Evolutionary conservation across 2,888 invertebrate species (phyloP).

Genomic region (Heliconius sara): DNA sequence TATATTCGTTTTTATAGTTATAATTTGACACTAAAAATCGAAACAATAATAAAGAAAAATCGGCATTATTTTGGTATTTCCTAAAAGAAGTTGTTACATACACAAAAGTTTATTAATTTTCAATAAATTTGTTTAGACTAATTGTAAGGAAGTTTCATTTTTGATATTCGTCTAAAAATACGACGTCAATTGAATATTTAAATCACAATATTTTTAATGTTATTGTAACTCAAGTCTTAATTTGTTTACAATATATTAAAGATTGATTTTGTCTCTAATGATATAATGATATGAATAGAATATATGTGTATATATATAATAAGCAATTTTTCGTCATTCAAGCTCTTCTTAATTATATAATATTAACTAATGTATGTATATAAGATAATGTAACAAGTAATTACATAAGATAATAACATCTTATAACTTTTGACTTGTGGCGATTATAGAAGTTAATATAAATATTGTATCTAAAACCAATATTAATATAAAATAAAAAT

Average conservation of each 20-base stretch:
- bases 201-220: neutral
- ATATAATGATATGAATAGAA: too few relatives aligned
- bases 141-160: too few relatives aligned
- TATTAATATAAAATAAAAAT: neutral
- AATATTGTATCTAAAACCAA: conserved; percentile 8
- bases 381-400: neutral
- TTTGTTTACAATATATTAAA: neutral
- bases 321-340: conserved; percentile 12
- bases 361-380: neutral
- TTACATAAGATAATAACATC: conserved; percentile 4
- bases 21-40: too few relatives aligned
- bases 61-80: too few relatives aligned
- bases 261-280: too few relatives aligned
- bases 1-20: too few relatives aligned
- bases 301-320: neutral
- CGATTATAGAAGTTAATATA: neutral
- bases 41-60: too few relatives aligned
- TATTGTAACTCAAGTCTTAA: neutral
- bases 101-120: too few relatives aligned
- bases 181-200: too few relatives aligned
- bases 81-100: too few relatives aligned
- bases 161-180: too few relatives aligned
- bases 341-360: conserved; percentile 11
- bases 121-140: too few relatives aligned
- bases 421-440: conserved; percentile 16